These are phyloP conservation scores for Plutella xylostella DNA, from an alignment of 2,888 invertebrate genomes.

Conservation along the genomic window DNA sequence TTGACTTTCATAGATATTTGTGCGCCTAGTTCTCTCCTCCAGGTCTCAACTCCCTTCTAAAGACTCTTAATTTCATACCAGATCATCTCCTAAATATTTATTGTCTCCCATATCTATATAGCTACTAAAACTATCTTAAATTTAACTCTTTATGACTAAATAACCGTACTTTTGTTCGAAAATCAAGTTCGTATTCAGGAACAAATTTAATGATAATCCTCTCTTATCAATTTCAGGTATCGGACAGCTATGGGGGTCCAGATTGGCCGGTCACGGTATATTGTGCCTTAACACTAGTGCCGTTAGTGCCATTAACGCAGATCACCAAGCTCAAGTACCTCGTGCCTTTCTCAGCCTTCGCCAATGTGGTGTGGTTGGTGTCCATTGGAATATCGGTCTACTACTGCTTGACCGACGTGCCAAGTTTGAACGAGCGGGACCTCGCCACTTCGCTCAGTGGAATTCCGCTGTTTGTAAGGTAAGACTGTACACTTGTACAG, in stretches of 20 bases:
- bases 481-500: background rate
- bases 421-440: constrained; percentile 44
- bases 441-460: constrained; percentile 65
- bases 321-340: constrained; percentile 84
- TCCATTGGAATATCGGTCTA: constrained; percentile 86
- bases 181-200: too few relatives aligned
- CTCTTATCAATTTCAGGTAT: constrained; percentile 57
- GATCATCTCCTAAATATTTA: too few relatives aligned
- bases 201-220: background rate
- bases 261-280: constrained; percentile 72
- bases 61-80: too few relatives aligned
- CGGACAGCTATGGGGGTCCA: constrained; percentile 58
- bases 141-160: too few relatives aligned
- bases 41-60: too few relatives aligned
- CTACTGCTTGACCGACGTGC: constrained; percentile 76
- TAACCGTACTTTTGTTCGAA: too few relatives aligned
- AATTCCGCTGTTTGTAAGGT: constrained; percentile 88
- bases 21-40: too few relatives aligned
- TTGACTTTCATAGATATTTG: too few relatives aligned
- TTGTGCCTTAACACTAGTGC: constrained; percentile 74
- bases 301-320: constrained; percentile 77
- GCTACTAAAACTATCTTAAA: too few relatives aligned
- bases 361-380: constrained; percentile 83
- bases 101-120: too few relatives aligned
- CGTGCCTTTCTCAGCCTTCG: constrained; percentile 90